phyloP scores from a whole-genome alignment of 2,888 invertebrate genomes.

The Volucella inanis region DNA sequence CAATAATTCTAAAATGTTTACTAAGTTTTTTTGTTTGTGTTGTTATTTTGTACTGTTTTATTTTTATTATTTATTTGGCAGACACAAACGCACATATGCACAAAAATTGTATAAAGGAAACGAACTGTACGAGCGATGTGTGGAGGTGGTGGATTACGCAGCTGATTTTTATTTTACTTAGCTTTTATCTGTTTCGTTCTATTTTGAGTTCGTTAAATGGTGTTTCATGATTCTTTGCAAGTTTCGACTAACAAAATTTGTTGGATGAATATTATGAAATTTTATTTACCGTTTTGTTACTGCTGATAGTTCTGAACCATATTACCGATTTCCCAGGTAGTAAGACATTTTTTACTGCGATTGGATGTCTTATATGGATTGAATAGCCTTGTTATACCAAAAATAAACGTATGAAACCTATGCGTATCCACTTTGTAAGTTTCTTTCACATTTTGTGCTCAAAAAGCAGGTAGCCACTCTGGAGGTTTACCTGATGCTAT shows the following conservation, averaged over 20 bases:
- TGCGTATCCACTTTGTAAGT: too few relatives aligned
- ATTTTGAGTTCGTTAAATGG: slow-evolving; percentile 45
- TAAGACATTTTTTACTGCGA: too few relatives aligned
- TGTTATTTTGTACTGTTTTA: not conserved
- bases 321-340: too few relatives aligned
- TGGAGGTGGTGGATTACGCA: slow-evolving; percentile 27
- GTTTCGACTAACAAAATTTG: not conserved
- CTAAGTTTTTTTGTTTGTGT: slow-evolving; percentile 15
- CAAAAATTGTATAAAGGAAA: not conserved
- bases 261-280: too few relatives aligned
- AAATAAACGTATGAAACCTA: too few relatives aligned
- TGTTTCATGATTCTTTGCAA: not conserved
- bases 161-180: slow-evolving; percentile 64
- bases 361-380: too few relatives aligned
- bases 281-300: slow-evolving; percentile 43
- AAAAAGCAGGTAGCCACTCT: too few relatives aligned
- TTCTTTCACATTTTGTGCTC: too few relatives aligned
- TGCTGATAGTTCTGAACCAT: too few relatives aligned
- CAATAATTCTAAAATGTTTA: slow-evolving; percentile 37
- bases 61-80: slow-evolving; percentile 14
- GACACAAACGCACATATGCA: not conserved
- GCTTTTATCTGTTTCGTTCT: slow-evolving; percentile 29
- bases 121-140: too few relatives aligned
- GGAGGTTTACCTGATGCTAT: too few relatives aligned
- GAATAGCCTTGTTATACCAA: too few relatives aligned